Percentiles rank a stretch among this genome's conserved stretches.
These are phyloP conservation scores for Euleptes europaea DNA, from an alignment of 2,113 vertebrate genomes.

Conservation along the genomic window DNA sequence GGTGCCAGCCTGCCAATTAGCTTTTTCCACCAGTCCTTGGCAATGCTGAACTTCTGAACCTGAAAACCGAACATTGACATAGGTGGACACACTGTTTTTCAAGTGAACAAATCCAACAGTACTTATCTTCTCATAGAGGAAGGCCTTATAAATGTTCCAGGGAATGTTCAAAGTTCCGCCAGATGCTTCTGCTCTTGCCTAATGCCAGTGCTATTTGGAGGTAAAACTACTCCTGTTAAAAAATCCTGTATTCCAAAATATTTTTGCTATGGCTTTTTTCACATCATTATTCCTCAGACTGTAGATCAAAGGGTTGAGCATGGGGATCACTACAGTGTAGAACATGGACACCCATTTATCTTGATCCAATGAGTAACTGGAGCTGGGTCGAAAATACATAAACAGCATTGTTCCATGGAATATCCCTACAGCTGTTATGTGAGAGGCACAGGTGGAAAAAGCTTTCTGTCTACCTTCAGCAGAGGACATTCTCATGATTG, in stretches of 20 bases:
- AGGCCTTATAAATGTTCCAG: no score
- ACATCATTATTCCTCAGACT: constrained; percentile 62
- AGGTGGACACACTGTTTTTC: no score
- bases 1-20: no score
- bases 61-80: no score
- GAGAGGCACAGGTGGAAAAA: constrained; percentile 60
- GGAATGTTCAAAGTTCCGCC: no score
- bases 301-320: constrained; percentile 58
- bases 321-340: constrained; percentile 51
- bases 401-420: constrained; percentile 51
- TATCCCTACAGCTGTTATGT: constrained; percentile 34
- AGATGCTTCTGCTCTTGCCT: no score
- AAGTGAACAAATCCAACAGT: no score
- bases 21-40: no score
- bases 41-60: no score
- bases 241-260: neutral
- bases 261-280: constrained; percentile 28
- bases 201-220: neutral
- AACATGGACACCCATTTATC: constrained; percentile 23
- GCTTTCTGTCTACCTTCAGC: constrained; percentile 48
- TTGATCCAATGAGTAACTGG: neutral
- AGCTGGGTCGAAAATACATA: constrained; percentile 32
- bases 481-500: constrained; percentile 43
- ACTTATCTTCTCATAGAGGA: no score
- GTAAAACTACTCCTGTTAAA: neutral